phyloP scores from a whole-genome alignment of 2,888 invertebrate genomes.

The Clistopyga incitator region DNA sequence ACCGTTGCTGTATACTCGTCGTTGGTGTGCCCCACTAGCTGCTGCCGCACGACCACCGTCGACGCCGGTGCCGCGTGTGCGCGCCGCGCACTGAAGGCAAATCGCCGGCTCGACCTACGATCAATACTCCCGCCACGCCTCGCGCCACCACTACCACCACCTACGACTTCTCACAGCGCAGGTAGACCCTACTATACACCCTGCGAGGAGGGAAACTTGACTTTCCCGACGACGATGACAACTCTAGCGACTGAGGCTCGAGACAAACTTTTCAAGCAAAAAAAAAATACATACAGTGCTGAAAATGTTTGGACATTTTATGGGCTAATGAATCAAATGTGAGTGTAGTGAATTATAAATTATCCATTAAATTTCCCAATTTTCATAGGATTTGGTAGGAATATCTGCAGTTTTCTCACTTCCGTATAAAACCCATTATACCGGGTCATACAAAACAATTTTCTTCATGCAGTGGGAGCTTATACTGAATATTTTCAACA shows the following conservation, averaged over 20 bases:
- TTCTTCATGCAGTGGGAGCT: too few relatives aligned
- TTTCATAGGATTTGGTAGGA: too few relatives aligned
- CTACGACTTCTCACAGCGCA: constrained; percentile 44
- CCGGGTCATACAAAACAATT: too few relatives aligned
- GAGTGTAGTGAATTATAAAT: too few relatives aligned
- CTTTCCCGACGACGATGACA: constrained; percentile 27
- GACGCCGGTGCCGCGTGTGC: constrained; percentile 57
- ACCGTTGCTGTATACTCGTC: neutral
- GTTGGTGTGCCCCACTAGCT: neutral
- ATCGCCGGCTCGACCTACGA: constrained; percentile 67
- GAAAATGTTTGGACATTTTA: neutral
- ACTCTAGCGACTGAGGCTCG: constrained; percentile 24
- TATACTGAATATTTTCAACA: too few relatives aligned
- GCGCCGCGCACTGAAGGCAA: constrained; percentile 57
- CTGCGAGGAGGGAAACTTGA: constrained; percentile 37
- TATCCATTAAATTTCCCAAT: too few relatives aligned
- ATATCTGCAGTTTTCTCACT: too few relatives aligned
- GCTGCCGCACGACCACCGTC: constrained; percentile 31
- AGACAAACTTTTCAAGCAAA: constrained; percentile 34
- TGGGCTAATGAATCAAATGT: neutral
- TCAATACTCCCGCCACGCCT: constrained; percentile 69
- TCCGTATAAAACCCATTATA: too few relatives aligned
- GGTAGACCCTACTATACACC: constrained; percentile 15
- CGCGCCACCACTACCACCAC: constrained; percentile 52
- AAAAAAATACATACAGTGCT: neutral